A percentile compares a stretch with the other conserved stretches of the same genome.
phyloP scores from a whole-genome alignment of 2,113 vertebrate species.

The Prinia subflava region DNA sequence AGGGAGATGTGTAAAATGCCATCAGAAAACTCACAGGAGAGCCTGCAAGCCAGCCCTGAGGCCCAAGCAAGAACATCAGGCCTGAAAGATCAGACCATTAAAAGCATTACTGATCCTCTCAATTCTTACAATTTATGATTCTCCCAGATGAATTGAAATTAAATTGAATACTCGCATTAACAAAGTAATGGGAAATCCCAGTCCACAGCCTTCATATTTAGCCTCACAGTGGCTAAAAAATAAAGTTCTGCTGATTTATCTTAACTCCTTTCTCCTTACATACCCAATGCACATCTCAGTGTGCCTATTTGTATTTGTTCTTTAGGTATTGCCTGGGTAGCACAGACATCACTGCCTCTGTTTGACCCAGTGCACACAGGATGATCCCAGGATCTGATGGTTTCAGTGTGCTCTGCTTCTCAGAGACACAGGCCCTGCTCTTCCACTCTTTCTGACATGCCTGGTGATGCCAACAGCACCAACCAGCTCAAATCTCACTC shows the following conservation, averaged over 20 bases:
- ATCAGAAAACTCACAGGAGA: neutral
- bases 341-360: neutral
- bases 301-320: neutral
- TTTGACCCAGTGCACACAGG: neutral
- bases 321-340: neutral
- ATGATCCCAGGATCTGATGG: neutral
- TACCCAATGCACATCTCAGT: neutral
- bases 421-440: neutral
- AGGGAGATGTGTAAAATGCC: neutral
- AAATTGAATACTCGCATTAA: neutral
- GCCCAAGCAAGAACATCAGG: neutral
- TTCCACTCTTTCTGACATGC: rapidly evolving
- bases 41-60: neutral
- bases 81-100: neutral
- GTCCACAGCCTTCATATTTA: neutral
- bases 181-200: constrained; percentile 3
- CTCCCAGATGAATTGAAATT: neutral
- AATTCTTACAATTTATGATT: neutral
- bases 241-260: neutral
- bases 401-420: neutral
- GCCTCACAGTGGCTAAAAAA: neutral
- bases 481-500: neutral
- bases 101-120: neutral
- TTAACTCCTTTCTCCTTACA: neutral
- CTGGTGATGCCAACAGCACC: neutral